Evolutionary conservation across 2,113 vertebrate species (phyloP), one percentile per base, ranked within the genome.

Genomic region (Noctilio leporinus): DNA sequence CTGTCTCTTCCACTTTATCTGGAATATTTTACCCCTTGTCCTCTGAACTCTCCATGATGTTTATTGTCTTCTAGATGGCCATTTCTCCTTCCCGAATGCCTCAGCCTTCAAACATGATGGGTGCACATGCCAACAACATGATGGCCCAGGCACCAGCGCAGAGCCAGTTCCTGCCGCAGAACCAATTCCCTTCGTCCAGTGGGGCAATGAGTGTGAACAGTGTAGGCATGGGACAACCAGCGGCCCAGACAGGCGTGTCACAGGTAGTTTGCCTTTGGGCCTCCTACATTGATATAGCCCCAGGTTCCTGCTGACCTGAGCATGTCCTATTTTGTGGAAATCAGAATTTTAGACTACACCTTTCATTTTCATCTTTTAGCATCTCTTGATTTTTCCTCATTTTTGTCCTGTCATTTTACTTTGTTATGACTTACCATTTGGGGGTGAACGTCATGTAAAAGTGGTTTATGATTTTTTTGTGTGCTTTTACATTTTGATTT

Each of bases 41-140:
- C 49, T 69, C 81, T 82, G 11, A 72, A 5, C 12, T 38, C 4
- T 30, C 1, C 1, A 7, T 77, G 65, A 45, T 88, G 65, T 33
- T 85, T 59, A 22, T 95, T 96, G 33, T 96, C 97, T 98, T 95
- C 76, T 89, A 99, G 99, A 99, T 99, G 99, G 99, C 98, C 51
- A 99, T 99, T 98, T 99, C 99, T 96, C 99, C 99, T 30, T 99
- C 99, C 85, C 99, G 99, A 96, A 99, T 99, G 98, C 98, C 99
- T 89, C 99, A 99, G 97, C 98, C 98, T 10, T 99, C 99, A 78
- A 99, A 98, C 97, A 99, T 99, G 98, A 99, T 99, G 98, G 98
- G 98, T 93, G 97, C 98, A 82, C 99, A 99, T 96, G 87, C 98
- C 94, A 99, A 98, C 97, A 99, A 98, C 96, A 98, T 99, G 98